Conservation (phyloP, 2,113 vertebrate genomes). For the Dasyornis broadbenti region DNA sequence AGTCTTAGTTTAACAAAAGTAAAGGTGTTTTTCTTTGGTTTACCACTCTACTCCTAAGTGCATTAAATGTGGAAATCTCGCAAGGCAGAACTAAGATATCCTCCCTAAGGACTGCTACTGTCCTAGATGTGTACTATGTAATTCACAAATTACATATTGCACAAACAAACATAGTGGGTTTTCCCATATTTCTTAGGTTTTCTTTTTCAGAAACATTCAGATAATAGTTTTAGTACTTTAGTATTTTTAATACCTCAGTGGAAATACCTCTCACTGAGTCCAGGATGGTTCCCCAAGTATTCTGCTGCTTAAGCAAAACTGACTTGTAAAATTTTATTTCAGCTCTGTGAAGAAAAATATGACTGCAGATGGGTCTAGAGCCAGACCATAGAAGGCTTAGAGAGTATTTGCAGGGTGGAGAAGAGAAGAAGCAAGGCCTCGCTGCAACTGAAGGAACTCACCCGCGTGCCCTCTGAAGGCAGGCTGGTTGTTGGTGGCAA, state of each 20-base stretch:
- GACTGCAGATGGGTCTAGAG: not conserved
- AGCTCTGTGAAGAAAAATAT: not conserved
- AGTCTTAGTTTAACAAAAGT: not conserved
- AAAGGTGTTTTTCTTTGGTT: not conserved
- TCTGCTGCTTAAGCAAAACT: not conserved
- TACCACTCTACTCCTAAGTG: not conserved
- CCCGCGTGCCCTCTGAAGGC: not conserved
- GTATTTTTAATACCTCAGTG: not conserved
- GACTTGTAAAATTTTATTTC: not conserved
- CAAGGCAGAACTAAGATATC: not conserved
- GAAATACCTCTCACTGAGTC: not conserved
- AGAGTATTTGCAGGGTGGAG: not conserved
- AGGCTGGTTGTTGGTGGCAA: not conserved
- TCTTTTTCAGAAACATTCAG: not conserved
- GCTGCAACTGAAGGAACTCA: not conserved
- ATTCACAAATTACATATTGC: not conserved
- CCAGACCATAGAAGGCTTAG: not conserved
- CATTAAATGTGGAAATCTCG: not conserved
- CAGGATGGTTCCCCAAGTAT: not conserved
- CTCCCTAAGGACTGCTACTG: not conserved
- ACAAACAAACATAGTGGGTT: not conserved
- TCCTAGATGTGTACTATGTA: not conserved
- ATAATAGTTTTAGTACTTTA: not conserved
- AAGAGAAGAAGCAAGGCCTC: not conserved
- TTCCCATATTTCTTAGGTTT: not conserved